A percentile compares a stretch with the other conserved stretches of the same genome.
Evolutionary conservation across 1,140 invertebrate species (phyloP).

Genomic region (Apocrypta bakeri): DNA sequence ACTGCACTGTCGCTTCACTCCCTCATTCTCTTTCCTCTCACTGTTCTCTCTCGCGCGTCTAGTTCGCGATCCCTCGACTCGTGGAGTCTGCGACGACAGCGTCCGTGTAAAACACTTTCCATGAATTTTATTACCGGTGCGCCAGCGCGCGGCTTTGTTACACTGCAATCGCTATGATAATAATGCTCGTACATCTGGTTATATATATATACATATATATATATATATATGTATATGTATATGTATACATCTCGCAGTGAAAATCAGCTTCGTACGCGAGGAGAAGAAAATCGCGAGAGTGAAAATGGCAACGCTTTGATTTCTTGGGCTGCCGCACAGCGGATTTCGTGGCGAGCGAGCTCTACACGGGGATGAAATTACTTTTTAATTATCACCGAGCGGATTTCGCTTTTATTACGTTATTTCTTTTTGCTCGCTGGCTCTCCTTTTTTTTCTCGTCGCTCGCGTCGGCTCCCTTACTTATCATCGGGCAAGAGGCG

Average conservation of each 20-base stretch:
- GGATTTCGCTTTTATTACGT: conserved; percentile 66
- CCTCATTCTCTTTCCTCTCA: conserved; percentile 54
- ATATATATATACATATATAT: too few relatives aligned
- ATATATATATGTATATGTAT: too few relatives aligned
- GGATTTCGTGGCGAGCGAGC: conserved; percentile 34
- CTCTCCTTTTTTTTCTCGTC: conserved; percentile 14
- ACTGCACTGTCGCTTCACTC: conserved; percentile 54
- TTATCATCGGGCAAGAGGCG: conserved; percentile 39
- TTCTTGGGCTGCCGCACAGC: conserved; percentile 15
- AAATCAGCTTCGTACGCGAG: neutral
- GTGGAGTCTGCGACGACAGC: conserved; percentile 41
- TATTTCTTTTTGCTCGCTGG: conserved; percentile 42
- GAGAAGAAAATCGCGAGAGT: neutral
- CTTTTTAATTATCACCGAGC: conserved; percentile 69
- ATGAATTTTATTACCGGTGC: conserved; percentile 68
- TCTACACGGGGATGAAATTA: conserved; percentile 61
- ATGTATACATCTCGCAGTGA: neutral
- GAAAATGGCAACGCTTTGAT: conserved; percentile 22
- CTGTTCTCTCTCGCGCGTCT: conserved; percentile 24
- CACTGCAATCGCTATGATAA: conserved; percentile 17
- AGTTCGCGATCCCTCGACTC: conserved; percentile 32
- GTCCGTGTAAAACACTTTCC: conserved; percentile 71
- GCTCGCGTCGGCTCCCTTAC: conserved; percentile 38
- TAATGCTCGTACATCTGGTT: neutral
- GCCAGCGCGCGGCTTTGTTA: neutral